A percentile compares a stretch with the other conserved stretches of the same genome.
These are phyloP conservation scores for Podargus strigoides DNA, from an alignment of 2,797 vertebrate species.

Conservation along the genomic window DNA sequence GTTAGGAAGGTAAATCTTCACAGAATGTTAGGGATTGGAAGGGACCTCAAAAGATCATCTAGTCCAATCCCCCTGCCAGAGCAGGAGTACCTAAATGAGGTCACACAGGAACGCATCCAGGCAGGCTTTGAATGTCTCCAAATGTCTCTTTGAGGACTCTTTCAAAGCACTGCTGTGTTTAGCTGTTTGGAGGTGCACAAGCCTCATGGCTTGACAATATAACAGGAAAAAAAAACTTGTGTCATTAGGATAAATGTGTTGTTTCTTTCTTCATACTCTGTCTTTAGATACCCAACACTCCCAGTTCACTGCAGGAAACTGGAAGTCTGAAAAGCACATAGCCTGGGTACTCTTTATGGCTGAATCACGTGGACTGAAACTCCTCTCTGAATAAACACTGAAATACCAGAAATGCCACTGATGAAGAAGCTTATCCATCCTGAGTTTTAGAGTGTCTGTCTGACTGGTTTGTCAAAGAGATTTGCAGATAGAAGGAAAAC, in stretches of 20 bases:
- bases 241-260: neutral
- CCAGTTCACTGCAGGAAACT: neutral
- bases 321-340: neutral
- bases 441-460: constrained; percentile 20
- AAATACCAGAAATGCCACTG: constrained; percentile 60
- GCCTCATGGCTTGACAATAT: neutral
- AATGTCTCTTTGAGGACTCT: neutral
- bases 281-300: neutral
- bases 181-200: neutral
- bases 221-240: neutral
- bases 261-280: neutral
- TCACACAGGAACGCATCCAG: too few species aligned
- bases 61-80: too few species aligned
- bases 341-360: neutral
- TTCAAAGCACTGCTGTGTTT: neutral
- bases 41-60: too few species aligned
- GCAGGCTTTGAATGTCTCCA: too few species aligned
- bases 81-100: too few species aligned
- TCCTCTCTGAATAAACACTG: constrained; percentile 7
- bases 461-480: constrained; percentile 38
- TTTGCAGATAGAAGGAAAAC: constrained; percentile 38
- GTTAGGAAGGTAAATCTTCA: neutral
- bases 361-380: neutral
- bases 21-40: too few species aligned
- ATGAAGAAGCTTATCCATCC: constrained; percentile 29